phyloP scores from a whole-genome alignment of 2,113 vertebrate genomes.

The Rhegmatorhina hoffmannsi region DNA sequence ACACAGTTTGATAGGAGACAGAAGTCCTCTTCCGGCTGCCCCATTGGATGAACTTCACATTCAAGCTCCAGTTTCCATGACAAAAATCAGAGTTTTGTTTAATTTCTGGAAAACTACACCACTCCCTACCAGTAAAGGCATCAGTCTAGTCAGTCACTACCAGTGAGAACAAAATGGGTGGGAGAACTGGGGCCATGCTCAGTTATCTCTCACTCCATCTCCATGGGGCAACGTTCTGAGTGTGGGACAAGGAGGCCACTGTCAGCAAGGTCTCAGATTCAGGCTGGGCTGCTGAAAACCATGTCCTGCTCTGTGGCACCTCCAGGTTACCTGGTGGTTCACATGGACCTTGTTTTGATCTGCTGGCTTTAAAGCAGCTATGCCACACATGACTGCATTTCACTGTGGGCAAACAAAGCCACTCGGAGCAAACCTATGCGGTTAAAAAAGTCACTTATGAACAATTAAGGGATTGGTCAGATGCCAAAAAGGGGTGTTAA shows the following conservation, averaged over 20 bases:
- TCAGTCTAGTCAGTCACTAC: background rate
- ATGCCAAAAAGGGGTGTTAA: background rate
- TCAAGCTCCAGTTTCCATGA: background rate
- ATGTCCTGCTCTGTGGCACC: background rate
- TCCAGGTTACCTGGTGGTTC: background rate
- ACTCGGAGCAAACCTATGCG: background rate
- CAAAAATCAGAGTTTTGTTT: background rate
- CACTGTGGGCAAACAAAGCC: background rate
- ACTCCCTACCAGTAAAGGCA: accelerated
- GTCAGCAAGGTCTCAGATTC: background rate
- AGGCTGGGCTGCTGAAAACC: background rate
- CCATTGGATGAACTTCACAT: background rate
- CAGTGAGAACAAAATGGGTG: background rate
- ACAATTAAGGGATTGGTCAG: background rate
- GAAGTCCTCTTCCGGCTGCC: background rate
- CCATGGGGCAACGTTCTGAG: accelerated
- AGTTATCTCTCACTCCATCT: background rate
- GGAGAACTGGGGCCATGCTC: background rate
- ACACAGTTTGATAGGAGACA: background rate
- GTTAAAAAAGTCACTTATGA: background rate
- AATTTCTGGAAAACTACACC: background rate
- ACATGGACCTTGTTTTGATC: accelerated
- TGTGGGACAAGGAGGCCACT: background rate
- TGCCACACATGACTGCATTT: background rate
- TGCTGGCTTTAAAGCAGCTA: background rate